Base-by-base conservation (phyloP, 2,888 invertebrate species). In the Perithous albicinctus region DNA sequence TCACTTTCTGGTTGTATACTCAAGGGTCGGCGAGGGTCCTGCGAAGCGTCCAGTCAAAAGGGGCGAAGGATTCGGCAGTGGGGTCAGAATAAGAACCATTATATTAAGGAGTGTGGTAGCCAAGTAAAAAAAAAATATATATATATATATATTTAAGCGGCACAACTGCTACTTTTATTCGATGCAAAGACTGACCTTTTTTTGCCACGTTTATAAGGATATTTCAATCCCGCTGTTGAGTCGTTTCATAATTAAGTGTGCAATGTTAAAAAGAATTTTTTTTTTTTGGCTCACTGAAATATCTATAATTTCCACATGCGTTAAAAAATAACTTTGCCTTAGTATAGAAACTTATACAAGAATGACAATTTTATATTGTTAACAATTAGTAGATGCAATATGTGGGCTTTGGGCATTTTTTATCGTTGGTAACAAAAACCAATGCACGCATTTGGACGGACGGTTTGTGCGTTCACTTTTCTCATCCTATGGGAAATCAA, bases 21-120 rank as follows among this genome's bases (percentile, higher is more conserved):
- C 67, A 61, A 80, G 80, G 80, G 75, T 63, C 46, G 10, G 23
- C 66, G 67, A 72, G 77, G 64, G 73, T 75, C 70, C 80, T 64
- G 80, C 46, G 54, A 26, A 54, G 72, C 54, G 66, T 46, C 8
- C 54, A 20, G 12, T 5, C 26, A 29, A n/a, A 61, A 63, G 41
- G 61, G 32, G 35, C 73, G 61, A 43, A 51, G 72, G 59, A 48
- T 48, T 18, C 20, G 20, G 8, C 8, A 8, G 10, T 20, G 20
- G 48, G 48, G 48, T 6, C 48, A 1, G 20, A 46, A 48, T 6
- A 48, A 18, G 20, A 10, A 48, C 48, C 48, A 69, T 54, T 43
- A 43, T 15, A 43, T 15, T n/a, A 6, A 6, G 38, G 12, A 12
- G n/a, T 4, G 41, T 5, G n/a, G 15, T 15, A n/a, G 43, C 43